Conservation (phyloP, 2,113 vertebrate genomes). For the Saccopteryx bilineata region DNA sequence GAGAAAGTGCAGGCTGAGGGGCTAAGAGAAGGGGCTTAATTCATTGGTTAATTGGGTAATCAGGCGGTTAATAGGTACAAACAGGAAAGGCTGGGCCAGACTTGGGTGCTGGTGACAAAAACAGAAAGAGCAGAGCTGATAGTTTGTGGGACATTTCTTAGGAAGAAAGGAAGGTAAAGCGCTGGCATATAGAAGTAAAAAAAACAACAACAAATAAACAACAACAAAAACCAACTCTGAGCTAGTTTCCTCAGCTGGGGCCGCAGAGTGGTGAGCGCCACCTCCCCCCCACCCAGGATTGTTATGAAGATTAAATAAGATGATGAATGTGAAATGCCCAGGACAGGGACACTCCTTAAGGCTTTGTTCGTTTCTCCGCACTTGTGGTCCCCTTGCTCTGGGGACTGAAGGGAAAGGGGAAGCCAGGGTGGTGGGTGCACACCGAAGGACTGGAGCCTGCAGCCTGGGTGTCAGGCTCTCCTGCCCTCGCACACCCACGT, state of each 20-base stretch:
- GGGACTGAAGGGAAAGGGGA: neutral
- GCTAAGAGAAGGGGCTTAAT: neutral
- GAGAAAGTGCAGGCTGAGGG: neutral
- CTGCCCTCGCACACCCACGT: neutral
- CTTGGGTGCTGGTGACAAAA: neutral
- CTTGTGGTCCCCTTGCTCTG: neutral
- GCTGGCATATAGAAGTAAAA: neutral
- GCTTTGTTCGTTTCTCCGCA: neutral
- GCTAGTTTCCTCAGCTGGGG: neutral
- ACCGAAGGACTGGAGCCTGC: neutral
- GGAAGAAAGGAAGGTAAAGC: neutral
- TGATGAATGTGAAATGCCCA: too few species aligned
- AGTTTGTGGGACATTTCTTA: neutral
- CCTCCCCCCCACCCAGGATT: too few species aligned
- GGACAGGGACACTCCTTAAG: neutral
- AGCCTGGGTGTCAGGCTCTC: neutral
- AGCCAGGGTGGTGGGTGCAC: fast-evolving
- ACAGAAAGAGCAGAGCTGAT: neutral
- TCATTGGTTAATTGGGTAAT: neutral
- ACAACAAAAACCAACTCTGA: neutral
- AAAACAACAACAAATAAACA: neutral
- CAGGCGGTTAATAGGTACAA: neutral
- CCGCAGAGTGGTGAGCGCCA: too few species aligned
- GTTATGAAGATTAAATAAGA: neutral
- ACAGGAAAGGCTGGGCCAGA: neutral